Base-by-base conservation (phyloP, 2,113 vertebrate genomes). In the Pangasianodon hypophthalmus region DNA sequence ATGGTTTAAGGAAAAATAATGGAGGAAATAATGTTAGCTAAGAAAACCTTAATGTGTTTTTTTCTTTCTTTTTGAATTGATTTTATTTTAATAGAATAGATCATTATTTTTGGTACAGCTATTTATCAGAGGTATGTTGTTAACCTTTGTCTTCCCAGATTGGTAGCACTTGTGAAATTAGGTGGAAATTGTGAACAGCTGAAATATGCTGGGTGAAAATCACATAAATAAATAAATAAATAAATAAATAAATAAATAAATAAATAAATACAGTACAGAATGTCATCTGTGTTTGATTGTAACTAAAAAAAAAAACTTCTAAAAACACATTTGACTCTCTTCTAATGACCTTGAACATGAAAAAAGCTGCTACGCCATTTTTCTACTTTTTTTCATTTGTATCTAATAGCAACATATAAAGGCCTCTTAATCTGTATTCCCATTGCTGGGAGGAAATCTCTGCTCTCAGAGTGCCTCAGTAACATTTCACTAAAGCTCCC, bases 401-500 rank as follows among this genome's bases (percentile, higher is more conserved):
- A 32, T 67, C 62, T 71, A 69, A 60, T 13, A 54, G 67, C 52
- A 56, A 37, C 19, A 69, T 44, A 50, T 67, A 69, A 82, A 88
- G 37, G 67, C 46, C 24, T 41, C 37, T 58, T 41, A 84, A 71
- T 84, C 46, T 24, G n/a, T 54, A 1, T 46, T 67, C 87, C 79
- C 77, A 69, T 69, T 16, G 60, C 77, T 82, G 60, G 60, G 79
- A 82, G 77, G 29, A 67, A 50, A 64, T 84, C 77, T 56, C 67
- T n/a, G 26, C 50, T 58, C 67, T 75, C 52, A 48, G 46, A 84
- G 37, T 46, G 50, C 81, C 67, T 84, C 67, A 60, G 69, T 80
- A 85, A 89, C 85, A 89, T 79, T 89, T 86, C 80, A n/a, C 79
- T 69, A 89, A 60, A 89, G 80, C 88, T 88, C 88, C 87, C 84